Evolutionary conservation across 2,797 vertebrate species (phyloP).

Genomic region (Serranus cabrilla): DNA sequence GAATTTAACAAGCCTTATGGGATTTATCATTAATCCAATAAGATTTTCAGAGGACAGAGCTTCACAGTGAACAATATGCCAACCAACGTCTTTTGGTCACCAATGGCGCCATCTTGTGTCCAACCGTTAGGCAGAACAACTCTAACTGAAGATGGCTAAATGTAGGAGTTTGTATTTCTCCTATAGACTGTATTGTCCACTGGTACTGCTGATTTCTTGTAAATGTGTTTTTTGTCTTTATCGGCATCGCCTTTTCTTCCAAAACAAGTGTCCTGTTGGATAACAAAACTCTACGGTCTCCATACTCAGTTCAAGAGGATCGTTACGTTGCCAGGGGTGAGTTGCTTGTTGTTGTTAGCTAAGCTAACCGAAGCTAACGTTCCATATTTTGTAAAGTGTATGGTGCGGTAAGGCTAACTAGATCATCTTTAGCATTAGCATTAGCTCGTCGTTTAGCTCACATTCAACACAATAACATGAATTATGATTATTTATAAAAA

Average conservation of each 20-base stretch:
- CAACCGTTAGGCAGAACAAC: neutral
- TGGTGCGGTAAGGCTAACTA: neutral
- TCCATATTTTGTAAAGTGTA: too few relatives aligned
- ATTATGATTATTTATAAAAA: too few relatives aligned
- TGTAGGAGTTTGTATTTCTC: neutral
- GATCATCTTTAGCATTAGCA: neutral
- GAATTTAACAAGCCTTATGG: neutral
- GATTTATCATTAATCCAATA: neutral
- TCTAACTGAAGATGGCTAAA: rapidly evolving
- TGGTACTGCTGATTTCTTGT: neutral
- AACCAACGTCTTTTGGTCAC: neutral
- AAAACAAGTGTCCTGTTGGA: neutral
- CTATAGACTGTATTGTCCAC: too few relatives aligned
- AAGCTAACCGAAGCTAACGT: too few relatives aligned
- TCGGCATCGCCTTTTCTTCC: neutral
- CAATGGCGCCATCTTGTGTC: slow-evolving; percentile 60
- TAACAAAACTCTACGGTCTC: neutral
- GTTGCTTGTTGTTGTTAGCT: neutral
- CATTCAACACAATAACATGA: too few relatives aligned
- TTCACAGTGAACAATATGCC: rapidly evolving
- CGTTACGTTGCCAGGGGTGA: too few relatives aligned
- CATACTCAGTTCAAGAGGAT: neutral
- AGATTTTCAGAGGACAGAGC: neutral
- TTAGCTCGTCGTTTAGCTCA: too few relatives aligned
- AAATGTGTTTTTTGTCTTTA: too few relatives aligned